These are phyloP conservation scores for Anoplopoma fimbria DNA, from an alignment of 2,113 vertebrate species.

Conservation along the genomic window DNA sequence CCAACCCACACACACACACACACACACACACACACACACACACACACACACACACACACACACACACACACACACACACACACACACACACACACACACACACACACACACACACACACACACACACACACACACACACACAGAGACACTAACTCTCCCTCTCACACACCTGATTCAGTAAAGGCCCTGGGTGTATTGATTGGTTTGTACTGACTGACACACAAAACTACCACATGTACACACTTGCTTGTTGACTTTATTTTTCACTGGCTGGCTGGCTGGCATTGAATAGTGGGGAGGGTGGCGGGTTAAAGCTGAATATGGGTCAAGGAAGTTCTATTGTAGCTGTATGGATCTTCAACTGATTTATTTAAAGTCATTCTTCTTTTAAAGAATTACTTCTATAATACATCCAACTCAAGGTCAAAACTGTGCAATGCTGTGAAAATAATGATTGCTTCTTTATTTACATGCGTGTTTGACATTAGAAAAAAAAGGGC, in stretches of 20 bases:
- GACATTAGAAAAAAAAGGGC: conserved; percentile 57
- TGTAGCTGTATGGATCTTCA: conserved; percentile 7
- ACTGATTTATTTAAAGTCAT: not conserved
- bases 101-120: conserved; percentile 13
- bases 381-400: not conserved
- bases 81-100: conserved; percentile 26
- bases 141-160: conserved; percentile 1
- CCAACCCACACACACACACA: not conserved
- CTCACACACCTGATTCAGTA: conserved; percentile 46
- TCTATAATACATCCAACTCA: not conserved
- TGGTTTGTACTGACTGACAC: conserved; percentile 70
- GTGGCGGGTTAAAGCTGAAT: not conserved
- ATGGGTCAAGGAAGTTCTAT: conserved; percentile 18
- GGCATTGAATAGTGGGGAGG: conserved; percentile 6
- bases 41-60: not conserved
- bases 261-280: conserved; percentile 55
- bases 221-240: conserved; percentile 53
- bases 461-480: conserved; percentile 57
- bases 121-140: conserved; percentile 32
- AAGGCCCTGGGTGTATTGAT: conserved; percentile 65
- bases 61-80: conserved; percentile 36
- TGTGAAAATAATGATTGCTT: conserved; percentile 15
- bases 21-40: conserved; percentile 34
- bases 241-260: conserved; percentile 66
- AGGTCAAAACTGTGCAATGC: not conserved